Conservation (phyloP, 2,113 vertebrate genomes). For the Dicrurus megarhynchus region DNA sequence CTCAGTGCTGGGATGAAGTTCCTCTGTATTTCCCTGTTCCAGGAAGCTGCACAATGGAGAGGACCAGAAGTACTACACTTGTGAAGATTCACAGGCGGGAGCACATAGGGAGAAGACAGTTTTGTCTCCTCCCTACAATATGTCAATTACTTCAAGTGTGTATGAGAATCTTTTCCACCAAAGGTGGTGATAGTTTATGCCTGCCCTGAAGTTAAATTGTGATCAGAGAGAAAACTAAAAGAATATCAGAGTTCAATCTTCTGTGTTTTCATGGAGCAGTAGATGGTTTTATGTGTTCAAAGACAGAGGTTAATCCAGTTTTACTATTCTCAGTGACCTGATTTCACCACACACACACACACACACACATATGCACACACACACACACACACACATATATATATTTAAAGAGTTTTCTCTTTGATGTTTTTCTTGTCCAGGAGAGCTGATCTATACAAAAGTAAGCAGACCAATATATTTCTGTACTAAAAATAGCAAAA, state of each 20-base stretch:
- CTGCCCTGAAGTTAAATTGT: background rate
- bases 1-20: background rate
- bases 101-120: accelerated
- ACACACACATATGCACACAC: background rate
- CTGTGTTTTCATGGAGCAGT: background rate
- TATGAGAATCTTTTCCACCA: background rate
- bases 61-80: background rate
- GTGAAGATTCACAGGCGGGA: background rate
- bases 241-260: background rate
- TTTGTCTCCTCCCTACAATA: background rate
- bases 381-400: too few species aligned
- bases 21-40: background rate
- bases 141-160: background rate
- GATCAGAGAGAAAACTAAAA: background rate
- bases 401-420: background rate
- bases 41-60: background rate
- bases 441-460: background rate
- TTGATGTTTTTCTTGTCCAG: background rate
- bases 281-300: background rate
- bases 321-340: background rate
- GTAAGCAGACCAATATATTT: background rate
- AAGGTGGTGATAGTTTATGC: background rate
- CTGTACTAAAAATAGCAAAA: background rate
- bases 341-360: background rate
- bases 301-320: background rate